Evolutionary conservation across 2,888 invertebrate species (phyloP).

Genomic region (Neria commutata): DNA sequence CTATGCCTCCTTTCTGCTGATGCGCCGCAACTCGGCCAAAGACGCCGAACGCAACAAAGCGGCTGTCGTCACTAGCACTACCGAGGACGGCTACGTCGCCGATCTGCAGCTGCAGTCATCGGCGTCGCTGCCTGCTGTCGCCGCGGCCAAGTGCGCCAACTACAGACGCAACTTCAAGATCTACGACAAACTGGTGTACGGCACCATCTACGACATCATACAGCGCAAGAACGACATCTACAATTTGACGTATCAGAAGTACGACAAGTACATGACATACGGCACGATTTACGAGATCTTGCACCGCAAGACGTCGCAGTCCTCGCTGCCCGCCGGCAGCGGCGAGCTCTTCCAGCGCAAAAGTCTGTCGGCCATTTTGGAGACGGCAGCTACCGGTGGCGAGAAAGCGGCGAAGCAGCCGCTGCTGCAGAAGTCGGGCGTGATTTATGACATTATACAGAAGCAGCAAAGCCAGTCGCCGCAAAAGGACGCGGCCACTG

Average conservation of each 20-base stretch:
- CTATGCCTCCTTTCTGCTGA: constrained; percentile 50
- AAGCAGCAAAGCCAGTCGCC: constrained; percentile 27
- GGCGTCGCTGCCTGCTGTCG: constrained; percentile 21
- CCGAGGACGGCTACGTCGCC: constrained; percentile 23
- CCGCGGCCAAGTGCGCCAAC: constrained; percentile 33
- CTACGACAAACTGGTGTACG: constrained; percentile 61
- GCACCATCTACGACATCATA: constrained; percentile 62
- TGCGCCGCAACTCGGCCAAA: constrained; percentile 44
- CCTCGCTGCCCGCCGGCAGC: constrained; percentile 26
- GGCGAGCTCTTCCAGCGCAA: constrained; percentile 56
- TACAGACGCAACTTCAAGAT: constrained; percentile 60
- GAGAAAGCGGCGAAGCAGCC: constrained; percentile 27
- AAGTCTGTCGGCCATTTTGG: constrained; percentile 56
- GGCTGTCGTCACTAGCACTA: background rate
- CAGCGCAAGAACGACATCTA: constrained; percentile 61
- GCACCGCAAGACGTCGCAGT: constrained; percentile 58
- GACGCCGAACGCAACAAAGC: constrained; percentile 18
- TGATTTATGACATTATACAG: constrained; percentile 61
- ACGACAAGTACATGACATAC: constrained; percentile 63
- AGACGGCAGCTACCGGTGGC: constrained; percentile 32
- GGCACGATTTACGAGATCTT: constrained; percentile 62
- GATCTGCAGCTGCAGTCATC: constrained; percentile 33
- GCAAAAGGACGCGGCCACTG: constrained; percentile 17
- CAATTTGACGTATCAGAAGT: constrained; percentile 58
- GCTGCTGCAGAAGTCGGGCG: constrained; percentile 46